phyloP scores from a whole-genome alignment of 2,888 invertebrate species.

The Tipula helvola region DNA sequence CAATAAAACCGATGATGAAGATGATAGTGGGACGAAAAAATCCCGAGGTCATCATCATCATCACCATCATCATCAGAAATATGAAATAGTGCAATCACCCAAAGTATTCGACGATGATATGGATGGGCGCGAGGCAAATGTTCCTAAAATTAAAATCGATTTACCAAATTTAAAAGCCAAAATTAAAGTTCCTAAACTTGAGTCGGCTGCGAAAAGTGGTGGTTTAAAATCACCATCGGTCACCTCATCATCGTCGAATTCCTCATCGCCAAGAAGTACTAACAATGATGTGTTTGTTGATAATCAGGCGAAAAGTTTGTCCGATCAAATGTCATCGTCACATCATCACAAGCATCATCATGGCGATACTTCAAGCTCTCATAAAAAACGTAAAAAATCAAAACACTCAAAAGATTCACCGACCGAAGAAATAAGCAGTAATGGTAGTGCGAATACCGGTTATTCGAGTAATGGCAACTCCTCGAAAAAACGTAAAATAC shows the following conservation, averaged over 20 bases:
- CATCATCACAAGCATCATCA: constrained; percentile 21
- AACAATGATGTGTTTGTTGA: not conserved
- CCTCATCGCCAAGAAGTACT: not conserved
- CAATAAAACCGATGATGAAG: not conserved
- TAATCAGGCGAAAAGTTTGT: constrained; percentile 26
- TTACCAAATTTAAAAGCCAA: constrained; percentile 29
- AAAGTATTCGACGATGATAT: not conserved
- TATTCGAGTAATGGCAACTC: constrained; percentile 22
- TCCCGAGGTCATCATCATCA: not conserved
- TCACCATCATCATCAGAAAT: not conserved
- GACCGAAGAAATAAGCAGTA: constrained; percentile 19
- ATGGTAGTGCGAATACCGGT: constrained; percentile 18
- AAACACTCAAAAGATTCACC: constrained; percentile 42
- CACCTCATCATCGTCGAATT: not conserved
- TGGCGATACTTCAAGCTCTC: constrained; percentile 24
- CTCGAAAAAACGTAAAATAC: constrained; percentile 40
- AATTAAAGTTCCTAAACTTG: constrained; percentile 22
- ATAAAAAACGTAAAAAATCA: constrained; percentile 43
- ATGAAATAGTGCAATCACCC: not conserved
- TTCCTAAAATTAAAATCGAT: constrained; percentile 32
- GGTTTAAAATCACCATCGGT: constrained; percentile 6
- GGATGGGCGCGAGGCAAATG: constrained; percentile 17
- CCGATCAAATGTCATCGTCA: constrained; percentile 20
- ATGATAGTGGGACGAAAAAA: not conserved
- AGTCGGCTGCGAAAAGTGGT: constrained; percentile 15